A percentile compares a stretch with the other conserved stretches of the same genome.
Conservation (phyloP, 2,113 vertebrate genomes). For the Chionis minor region DNA sequence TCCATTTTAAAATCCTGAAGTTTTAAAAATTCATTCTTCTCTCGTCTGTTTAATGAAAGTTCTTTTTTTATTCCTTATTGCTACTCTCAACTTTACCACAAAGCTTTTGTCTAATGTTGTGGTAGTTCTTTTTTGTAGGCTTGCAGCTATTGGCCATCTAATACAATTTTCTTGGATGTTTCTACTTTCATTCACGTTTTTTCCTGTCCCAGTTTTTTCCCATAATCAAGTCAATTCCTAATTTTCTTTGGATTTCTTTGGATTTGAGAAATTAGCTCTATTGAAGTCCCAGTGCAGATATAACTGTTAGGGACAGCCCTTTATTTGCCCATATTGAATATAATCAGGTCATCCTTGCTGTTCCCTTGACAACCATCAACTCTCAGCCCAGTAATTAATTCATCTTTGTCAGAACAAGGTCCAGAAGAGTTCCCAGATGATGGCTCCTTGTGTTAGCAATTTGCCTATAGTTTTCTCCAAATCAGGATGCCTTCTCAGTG, state of each 20-base stretch:
- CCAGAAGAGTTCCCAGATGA: not conserved
- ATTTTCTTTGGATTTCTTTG: not conserved
- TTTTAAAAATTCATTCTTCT: not conserved
- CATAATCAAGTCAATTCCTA: not conserved
- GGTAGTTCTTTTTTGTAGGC: not conserved
- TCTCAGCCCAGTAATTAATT: constrained; percentile 2
- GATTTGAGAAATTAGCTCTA: not conserved
- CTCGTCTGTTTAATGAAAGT: not conserved
- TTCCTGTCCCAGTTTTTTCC: not conserved
- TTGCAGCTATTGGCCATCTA: not conserved
- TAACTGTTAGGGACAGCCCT: not conserved
- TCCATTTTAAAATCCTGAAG: not conserved
- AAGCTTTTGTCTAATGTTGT: not conserved
- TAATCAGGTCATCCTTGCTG: not conserved
- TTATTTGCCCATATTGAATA: not conserved
- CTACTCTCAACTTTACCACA: not conserved
- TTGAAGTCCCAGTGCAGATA: not conserved
- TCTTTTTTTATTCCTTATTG: not conserved
- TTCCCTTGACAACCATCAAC: not conserved
- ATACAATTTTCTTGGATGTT: not conserved
- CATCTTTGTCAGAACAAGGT: not conserved
- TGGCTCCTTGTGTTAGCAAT: not conserved
- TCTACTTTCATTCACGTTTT: not conserved
- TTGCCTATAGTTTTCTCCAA: not conserved
- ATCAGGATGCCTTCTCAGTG: not conserved